Evolutionary conservation across 64 coral and sea anemone species (phyloP), one percentile per base, ranked within the genome.

Genomic region (Montipora cactus): DNA sequence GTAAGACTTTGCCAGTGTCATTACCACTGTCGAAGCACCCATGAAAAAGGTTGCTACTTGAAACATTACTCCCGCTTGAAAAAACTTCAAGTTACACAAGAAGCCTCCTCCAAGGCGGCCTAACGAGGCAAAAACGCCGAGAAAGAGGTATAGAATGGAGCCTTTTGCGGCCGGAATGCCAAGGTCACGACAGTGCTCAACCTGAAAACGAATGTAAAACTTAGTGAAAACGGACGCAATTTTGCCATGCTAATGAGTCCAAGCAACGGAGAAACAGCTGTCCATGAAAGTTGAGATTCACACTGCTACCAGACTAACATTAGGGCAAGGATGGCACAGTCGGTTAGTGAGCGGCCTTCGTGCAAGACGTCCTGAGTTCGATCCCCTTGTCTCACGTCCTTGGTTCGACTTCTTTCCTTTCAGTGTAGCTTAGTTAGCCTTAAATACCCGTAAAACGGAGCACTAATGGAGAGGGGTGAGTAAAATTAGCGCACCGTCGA

Each of bases 91-190:
- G 45, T 84, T 84, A 12, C 82, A 85, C 16, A 85, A 46, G 21
- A 70, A 85, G 4, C 82, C 82, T 49, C 44, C 82, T 50, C 62
- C 62, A 67, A 85, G 64, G 47, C 82, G 82, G 28, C 82, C 82
- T 20, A 85, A 0, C 45, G 82, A 3, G 8, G 82, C 82, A 21
- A 85, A 85, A n/a, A 93, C 18, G 12, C 91, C 91, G 64, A 93
- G 77, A 62, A 87, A 87, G 19, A 93, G 58, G 10, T 68, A 93
- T 18, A 93, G 75, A 69, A 57, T 87, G 44, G 91, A 78, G 22
- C 81, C 55, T 73, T 93, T 93, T 28, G 78, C 50, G 0, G 37
- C 18, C 2, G 83, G 75, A 61, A 87, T 59, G 7, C 91, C 91
- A 28, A 93, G 45, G 45, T 93, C 91, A 13, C 80, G 28, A 37